A percentile compares a stretch with the other conserved stretches of the same genome.
These are phyloP conservation scores for Drosophila meridionalis DNA, from an alignment of 2,888 invertebrate genomes.

Conservation along the genomic window DNA sequence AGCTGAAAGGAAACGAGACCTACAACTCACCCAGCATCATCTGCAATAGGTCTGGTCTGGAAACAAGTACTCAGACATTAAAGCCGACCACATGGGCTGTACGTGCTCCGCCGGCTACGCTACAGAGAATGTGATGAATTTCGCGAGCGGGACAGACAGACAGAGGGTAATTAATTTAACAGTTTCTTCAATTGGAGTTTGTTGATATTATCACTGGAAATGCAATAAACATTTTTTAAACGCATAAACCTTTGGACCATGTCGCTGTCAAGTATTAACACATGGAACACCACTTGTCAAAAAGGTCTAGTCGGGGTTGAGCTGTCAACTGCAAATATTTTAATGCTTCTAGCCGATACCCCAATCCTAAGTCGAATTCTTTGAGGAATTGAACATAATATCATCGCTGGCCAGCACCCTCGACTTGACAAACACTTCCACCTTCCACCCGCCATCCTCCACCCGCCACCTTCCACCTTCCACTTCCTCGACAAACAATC, in stretches of 20 bases:
- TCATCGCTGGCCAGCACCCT: conserved; percentile 24
- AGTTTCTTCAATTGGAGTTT: conserved; percentile 58
- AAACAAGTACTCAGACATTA: conserved; percentile 1
- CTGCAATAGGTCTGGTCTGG: conserved; percentile 1
- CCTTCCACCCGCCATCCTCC: neutral
- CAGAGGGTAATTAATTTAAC: conserved; percentile 43
- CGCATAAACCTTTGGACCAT: conserved; percentile 42
- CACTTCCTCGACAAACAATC: conserved; percentile 65
- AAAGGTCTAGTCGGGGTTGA: conserved; percentile 6
- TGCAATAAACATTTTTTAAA: conserved; percentile 44
- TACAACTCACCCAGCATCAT: conserved; percentile 32
- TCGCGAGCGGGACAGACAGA: conserved; percentile 18
- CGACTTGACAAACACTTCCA: conserved; percentile 44
- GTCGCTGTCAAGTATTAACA: conserved; percentile 5
- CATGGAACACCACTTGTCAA: conserved; percentile 12
- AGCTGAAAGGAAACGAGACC: conserved; percentile 25
- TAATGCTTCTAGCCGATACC: neutral
- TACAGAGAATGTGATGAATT: conserved; percentile 32
- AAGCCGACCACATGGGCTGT: conserved; percentile 15
- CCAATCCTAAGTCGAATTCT: conserved; percentile 4
- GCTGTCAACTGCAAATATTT: conserved; percentile 1
- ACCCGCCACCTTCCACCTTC: neutral
- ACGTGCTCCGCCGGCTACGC: conserved; percentile 27
- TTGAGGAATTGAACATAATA: conserved; percentile 21
- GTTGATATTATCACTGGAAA: conserved; percentile 48